Evolutionary conservation across 2,797 vertebrate genomes (phyloP).

Genomic region (Sebastes minor): DNA sequence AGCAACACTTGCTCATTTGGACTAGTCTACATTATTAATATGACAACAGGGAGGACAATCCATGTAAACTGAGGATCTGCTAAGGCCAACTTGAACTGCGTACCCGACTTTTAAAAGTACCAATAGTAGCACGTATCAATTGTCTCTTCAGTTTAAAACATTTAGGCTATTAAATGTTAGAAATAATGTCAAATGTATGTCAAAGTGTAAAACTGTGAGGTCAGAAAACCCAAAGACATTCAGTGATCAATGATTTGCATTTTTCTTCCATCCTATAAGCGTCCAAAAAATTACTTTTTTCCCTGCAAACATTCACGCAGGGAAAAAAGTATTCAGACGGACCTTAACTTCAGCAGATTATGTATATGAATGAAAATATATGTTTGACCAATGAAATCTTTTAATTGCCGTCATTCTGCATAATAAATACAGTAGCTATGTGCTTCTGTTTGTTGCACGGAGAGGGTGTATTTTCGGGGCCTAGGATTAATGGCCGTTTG

Average conservation of each 20-base stretch:
- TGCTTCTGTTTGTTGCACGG: too few species aligned
- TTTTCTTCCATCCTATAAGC: background rate
- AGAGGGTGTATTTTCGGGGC: too few species aligned
- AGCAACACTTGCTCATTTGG: background rate
- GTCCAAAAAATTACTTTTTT: too few species aligned
- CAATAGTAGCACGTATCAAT: background rate
- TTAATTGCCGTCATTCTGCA: too few species aligned
- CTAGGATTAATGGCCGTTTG: too few species aligned
- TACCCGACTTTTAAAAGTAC: background rate
- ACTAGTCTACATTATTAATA: conserved; percentile 21
- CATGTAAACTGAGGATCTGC: conserved; percentile 7
- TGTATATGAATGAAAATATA: too few species aligned
- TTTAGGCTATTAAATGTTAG: background rate
- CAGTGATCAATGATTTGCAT: background rate
- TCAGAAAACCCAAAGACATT: background rate
- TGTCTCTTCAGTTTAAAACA: background rate
- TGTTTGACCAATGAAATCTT: too few species aligned
- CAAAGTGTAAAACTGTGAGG: background rate
- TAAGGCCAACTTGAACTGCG: background rate
- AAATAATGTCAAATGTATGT: background rate
- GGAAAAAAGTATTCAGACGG: too few species aligned
- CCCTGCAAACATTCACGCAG: too few species aligned
- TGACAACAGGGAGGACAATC: background rate
- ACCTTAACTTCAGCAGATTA: too few species aligned
- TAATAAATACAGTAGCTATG: too few species aligned